phyloP scores from a whole-genome alignment of 2,797 vertebrate species.

The Austrolebias charrua region DNA sequence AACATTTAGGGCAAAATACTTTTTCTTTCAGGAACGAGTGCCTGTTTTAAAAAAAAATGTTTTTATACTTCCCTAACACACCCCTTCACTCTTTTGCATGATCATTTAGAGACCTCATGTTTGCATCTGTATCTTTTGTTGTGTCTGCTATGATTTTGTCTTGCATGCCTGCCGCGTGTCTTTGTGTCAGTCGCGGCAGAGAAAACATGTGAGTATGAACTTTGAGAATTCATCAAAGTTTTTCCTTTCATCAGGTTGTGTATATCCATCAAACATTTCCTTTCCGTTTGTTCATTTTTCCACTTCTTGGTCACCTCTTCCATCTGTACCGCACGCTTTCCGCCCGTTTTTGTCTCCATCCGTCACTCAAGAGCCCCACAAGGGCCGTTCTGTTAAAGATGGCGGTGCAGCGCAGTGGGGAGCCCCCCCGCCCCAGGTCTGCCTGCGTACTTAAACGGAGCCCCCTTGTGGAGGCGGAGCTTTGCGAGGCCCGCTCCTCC shows the following conservation, averaged over 20 bases:
- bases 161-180: slow-evolving; percentile 58
- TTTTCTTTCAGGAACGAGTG: no score
- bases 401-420: slow-evolving; percentile 60
- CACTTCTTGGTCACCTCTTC: slow-evolving; percentile 9
- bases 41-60: no score
- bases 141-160: slow-evolving; percentile 28
- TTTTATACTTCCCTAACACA: no score
- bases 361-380: slow-evolving; percentile 61
- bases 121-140: slow-evolving; percentile 22
- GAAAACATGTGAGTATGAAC: slow-evolving; percentile 67
- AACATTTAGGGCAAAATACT: no score
- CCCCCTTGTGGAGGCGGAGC: slow-evolving; percentile 77
- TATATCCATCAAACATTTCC: not conserved
- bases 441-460: slow-evolving; percentile 83
- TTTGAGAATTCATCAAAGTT: not conserved
- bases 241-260: not conserved
- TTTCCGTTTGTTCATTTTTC: slow-evolving; percentile 35
- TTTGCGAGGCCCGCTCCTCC: slow-evolving; percentile 72
- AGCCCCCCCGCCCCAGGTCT: slow-evolving; percentile 77
- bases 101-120: slow-evolving; percentile 3
- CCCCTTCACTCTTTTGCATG: slow-evolving; percentile 1
- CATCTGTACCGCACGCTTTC: slow-evolving; percentile 36
- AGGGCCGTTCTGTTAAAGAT: slow-evolving; percentile 70
- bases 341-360: not conserved
- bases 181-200: slow-evolving; percentile 47